Base-by-base conservation (phyloP, 2,113 vertebrate species). In the Serinus canaria region DNA sequence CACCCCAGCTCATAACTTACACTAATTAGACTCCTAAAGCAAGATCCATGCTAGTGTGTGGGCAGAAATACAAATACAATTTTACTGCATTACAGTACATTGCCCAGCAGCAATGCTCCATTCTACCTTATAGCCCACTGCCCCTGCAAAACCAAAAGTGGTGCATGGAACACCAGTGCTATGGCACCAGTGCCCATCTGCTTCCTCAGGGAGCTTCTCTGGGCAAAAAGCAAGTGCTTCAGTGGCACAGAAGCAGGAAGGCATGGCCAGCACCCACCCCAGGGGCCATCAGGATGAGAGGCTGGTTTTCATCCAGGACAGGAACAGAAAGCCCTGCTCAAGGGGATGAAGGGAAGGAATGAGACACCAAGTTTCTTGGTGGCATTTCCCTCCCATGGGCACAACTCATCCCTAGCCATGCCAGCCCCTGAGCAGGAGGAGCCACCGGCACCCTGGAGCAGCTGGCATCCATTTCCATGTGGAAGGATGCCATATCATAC, bases 1-100 rank as follows among this genome's bases (percentile, higher is more conserved):
- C 41, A 58, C 25, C 53, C 15, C 27, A 52, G 55, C 59, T 72
- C 72, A 31, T 49, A 69, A 66, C 33, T 73, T 46, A 58, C 4
- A 35, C 23, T 88, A 86, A 88, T 92, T 83, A 67, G 41, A 49
- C 28, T 86, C 55, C 88, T 76, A 92, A 69, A 47, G 25, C n/a
- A 83, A 88, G 72, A 80, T 33, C 62, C 25, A 35, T 37, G 20
- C 53, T 85, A 83, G 56, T 37, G 58, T 66, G 50, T 13, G 31
- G 49, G 62, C 43, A 86, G 70, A 79, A 93, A 77, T 35, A 83
- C 72, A 90, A 87, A 80, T 8, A 53, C 25, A 64, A 28, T 89
- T 69, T 60, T 59, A 81, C 27, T 22, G 33, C 43, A 28, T 66
- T 73, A 41, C 39, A 25, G 12, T 18, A 13, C 0, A 37, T 20